Evolutionary conservation across 2,113 vertebrate genomes (phyloP), one percentile per base, ranked within the genome.

Genomic region (Gallinago undulata): DNA sequence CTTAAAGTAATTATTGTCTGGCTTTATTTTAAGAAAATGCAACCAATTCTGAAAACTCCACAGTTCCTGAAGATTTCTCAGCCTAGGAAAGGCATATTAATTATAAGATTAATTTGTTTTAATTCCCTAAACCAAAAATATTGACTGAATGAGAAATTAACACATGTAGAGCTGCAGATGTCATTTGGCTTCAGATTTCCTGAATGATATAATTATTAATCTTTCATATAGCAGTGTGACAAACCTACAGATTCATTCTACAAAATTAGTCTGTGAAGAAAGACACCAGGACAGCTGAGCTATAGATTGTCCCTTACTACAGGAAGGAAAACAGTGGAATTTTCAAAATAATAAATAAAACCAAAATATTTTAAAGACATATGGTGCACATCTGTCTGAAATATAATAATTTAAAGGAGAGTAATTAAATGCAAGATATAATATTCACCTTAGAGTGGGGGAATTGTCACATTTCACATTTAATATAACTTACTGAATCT

Each of bases 121-220:
- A 97, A 97, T 97, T 98, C 94, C 94, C 96, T 90, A 68, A 96
- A 97, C 96, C 63, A 96, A 98, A 98, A 98, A 98, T 98, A 98
- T 98, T 98, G 98, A 98, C 97, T 97, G 96, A 97, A 98, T 97
- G 96, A 91, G 97, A 97, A 97, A 97, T 98, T 97, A 98, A 97
- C 97, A 97, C 77, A 84, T 97, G 97, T 96, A 97, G 96, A 97
- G 94, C 95, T 97, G 92, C 97, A 98, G 97, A 98, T 98, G 97
- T 97, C 97, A 97, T 98, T 98, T 97, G 96, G 95, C 92, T 95
- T 98, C 96, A 97, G 92, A 97, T 97, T 98, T 98, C 90, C 95
- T 97, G 95, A 97, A 96, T 97, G 94, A 97, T 98, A 92, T 69
- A 97, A 98, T 98, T 97, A 93, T 98, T 98, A 97, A 97, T 98